These are phyloP conservation scores for Trididemnum nubilum DNA, from an alignment of 23 tunicate genomes.

Conservation along the genomic window DNA sequence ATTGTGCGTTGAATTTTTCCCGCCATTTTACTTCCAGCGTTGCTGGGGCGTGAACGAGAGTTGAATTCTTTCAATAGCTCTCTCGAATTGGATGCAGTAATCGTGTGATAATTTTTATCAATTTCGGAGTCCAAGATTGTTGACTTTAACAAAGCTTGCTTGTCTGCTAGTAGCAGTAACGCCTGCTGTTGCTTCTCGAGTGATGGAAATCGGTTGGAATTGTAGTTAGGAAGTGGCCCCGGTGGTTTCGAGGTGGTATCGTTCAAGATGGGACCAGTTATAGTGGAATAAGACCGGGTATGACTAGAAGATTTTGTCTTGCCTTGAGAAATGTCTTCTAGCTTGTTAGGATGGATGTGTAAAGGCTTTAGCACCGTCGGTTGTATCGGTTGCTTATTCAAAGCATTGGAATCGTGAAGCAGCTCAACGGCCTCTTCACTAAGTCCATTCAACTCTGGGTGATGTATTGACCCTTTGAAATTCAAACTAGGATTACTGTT, in stretches of 20 bases:
- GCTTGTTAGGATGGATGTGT: too few relatives aligned
- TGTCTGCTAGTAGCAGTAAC: neutral
- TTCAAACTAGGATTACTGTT: neutral
- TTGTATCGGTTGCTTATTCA: too few relatives aligned
- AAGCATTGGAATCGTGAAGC: too few relatives aligned
- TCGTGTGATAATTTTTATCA: neutral
- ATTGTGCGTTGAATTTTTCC: conserved; percentile 83
- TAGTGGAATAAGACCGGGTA: neutral
- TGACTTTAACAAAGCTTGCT: neutral
- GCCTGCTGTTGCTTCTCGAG: neutral
- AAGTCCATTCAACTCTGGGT: too few relatives aligned
- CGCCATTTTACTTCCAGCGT: conserved; percentile 71
- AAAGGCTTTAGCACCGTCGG: too few relatives aligned
- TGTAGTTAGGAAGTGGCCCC: neutral
- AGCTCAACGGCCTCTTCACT: too few relatives aligned
- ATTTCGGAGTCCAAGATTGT: neutral
- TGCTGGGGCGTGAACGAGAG: neutral
- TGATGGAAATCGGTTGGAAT: neutral
- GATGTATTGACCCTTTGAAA: too few relatives aligned
- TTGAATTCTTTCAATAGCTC: conserved; percentile 16
- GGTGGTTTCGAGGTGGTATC: neutral
- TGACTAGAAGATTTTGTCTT: neutral
- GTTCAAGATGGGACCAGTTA: neutral
- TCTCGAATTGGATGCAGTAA: neutral
- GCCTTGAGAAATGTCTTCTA: too few relatives aligned